Conservation (phyloP, 1,140 invertebrate species). For the Drosophila nigromelanica region DNA sequence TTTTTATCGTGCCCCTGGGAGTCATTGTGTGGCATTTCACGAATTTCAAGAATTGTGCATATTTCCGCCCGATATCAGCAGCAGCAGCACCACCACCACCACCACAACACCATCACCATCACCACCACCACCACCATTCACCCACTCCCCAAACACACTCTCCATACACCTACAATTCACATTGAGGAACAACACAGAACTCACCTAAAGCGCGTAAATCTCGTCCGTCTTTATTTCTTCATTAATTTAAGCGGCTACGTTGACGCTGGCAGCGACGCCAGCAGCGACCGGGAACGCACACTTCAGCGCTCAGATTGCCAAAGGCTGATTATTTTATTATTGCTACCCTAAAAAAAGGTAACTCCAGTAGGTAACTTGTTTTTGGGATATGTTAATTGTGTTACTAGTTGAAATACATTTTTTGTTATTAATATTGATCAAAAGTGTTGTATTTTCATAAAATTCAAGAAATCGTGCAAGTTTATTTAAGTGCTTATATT, state of each 20-base stretch:
- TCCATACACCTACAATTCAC: not conserved
- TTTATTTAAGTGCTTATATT: too few species aligned
- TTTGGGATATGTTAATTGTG: too few species aligned
- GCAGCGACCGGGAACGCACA: not conserved
- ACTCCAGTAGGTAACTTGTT: not conserved
- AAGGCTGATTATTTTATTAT: constrained; percentile 64
- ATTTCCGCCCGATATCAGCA: constrained; percentile 40
- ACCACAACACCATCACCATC: not conserved
- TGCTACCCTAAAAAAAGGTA: constrained; percentile 20
- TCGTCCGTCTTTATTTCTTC: constrained; percentile 82
- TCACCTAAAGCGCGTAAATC: constrained; percentile 78
- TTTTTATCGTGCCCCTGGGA: constrained; percentile 82
- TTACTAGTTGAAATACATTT: too few species aligned
- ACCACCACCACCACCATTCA: not conserved
- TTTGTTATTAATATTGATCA: too few species aligned
- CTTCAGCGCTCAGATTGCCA: constrained; percentile 54
- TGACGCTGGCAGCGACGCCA: constrained; percentile 23
- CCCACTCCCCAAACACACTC: not conserved
- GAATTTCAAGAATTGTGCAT: constrained; percentile 73
- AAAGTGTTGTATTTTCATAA: too few species aligned
- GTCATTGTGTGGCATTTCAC: constrained; percentile 82
- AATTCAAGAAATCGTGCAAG: too few species aligned
- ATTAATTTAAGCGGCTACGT: constrained; percentile 79
- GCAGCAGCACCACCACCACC: not conserved
- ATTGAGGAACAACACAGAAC: constrained; percentile 16